Evolutionary conservation across 2,797 vertebrate species (phyloP), one percentile per base, ranked within the genome.

Genomic region (Australoheros facetus): DNA sequence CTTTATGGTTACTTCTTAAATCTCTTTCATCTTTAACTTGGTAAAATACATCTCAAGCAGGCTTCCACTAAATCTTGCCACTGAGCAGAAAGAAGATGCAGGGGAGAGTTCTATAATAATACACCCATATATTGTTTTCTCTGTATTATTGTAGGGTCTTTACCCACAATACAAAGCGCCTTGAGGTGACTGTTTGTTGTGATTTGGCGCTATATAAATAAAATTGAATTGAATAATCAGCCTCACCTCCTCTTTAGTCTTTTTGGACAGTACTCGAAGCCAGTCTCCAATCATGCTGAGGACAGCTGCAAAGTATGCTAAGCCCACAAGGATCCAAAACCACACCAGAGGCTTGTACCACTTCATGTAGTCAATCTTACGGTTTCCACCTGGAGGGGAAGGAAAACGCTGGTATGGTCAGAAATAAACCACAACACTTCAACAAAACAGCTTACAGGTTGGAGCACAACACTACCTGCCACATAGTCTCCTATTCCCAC

Each of bases 201-300:
- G 23, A 23, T 23, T 23, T 23, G 23, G 23, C 2, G 23, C 23
- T 23, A 23, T 23, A 23, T 23, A 23, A 23, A 23, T 23, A 23
- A 23, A 23, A 23, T 23, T 23, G 23, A 23, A 23, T 23, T 23
- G 23, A 23, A 23, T 23, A 80, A 87, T 82, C 55, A 16, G 79
- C 93, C 86, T 42, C 96, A 99, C 98, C 98, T 99, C 98, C 88
- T 98, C 97, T 95, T 98, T 99, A 59, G 98, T 99, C 95, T 99
- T 99, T 95, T 98, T 99, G 79, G 98, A 99, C 77, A 99, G 93
- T 81, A 98, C 97, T 84, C 97, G 95, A 62, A 99, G 95, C 98
- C 98, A 99, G 81, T 99, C 98, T 94, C 98, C 98, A 10, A 99
- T 99, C 98, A 99, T 99, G 94, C 98, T 99, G 85, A 99, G 96